A percentile compares a stretch with the other conserved stretches of the same genome.
Evolutionary conservation across 2,888 invertebrate species (phyloP).

Genomic region (Seira musarum): DNA sequence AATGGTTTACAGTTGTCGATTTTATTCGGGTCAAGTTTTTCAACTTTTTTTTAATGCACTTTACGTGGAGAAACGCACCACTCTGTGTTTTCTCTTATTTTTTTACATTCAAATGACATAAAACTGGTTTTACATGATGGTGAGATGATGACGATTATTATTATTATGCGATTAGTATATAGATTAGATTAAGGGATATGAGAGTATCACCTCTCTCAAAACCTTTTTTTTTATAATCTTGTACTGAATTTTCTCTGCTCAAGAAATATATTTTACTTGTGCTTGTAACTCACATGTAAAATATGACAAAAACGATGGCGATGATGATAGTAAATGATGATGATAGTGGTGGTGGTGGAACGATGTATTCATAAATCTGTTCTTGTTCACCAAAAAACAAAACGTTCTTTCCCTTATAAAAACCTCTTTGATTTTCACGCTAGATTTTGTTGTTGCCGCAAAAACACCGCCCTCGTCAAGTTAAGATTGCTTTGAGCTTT

Average conservation of each 20-base stretch:
- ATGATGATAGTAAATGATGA: neutral
- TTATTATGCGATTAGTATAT: conserved; percentile 11
- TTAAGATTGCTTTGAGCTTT: too few relatives aligned
- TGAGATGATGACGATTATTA: conserved; percentile 30
- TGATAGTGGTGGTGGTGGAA: neutral
- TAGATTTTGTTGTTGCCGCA: too few relatives aligned
- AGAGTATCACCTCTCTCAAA: neutral
- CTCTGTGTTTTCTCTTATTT: conserved; percentile 43
- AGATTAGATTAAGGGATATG: conserved; percentile 19
- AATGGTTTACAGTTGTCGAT: conserved; percentile 52
- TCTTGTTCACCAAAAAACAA: neutral
- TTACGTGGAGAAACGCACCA: neutral
- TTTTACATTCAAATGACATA: conserved; percentile 39
- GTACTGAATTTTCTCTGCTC: conserved; percentile 7
- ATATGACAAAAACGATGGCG: neutral
- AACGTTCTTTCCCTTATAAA: neutral
- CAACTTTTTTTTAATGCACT: conserved; percentile 25
- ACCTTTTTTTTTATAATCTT: neutral
- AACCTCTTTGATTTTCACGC: too few relatives aligned
- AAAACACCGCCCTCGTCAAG: too few relatives aligned
- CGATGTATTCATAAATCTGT: neutral
- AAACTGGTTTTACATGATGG: conserved; percentile 54
- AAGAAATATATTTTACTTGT: neutral
- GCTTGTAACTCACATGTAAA: neutral
- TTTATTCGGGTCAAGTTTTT: conserved; percentile 60